Evolutionary conservation across 2,797 vertebrate species (phyloP).

Genomic region (Gila robusta): DNA sequence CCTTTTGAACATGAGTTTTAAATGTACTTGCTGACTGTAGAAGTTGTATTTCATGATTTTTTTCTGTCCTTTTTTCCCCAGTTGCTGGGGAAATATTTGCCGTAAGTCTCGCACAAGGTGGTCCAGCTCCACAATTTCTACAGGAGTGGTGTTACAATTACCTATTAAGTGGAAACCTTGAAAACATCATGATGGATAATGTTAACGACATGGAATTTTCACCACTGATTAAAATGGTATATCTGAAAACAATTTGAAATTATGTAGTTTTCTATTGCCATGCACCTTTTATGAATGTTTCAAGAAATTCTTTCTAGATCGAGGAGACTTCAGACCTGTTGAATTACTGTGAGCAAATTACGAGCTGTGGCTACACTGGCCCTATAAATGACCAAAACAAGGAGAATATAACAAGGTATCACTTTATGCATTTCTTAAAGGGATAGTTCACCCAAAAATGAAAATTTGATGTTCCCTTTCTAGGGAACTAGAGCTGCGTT

Average conservation of each 20-base stretch:
- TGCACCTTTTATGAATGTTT: not conserved
- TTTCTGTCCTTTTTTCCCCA: not conserved
- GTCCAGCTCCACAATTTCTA: slow-evolving; percentile 16
- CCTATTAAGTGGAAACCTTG: not conserved
- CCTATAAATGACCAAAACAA: not conserved
- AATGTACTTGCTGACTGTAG: not conserved
- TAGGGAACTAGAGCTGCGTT: no score
- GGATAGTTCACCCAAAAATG: not conserved
- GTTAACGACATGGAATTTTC: no score
- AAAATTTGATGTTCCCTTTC: no score
- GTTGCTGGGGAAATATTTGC: slow-evolving; percentile 10
- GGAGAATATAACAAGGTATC: not conserved
- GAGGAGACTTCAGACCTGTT: slow-evolving; percentile 19
- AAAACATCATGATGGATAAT: no score
- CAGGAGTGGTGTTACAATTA: slow-evolving; percentile 17
- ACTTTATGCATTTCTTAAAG: not conserved
- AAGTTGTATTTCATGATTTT: not conserved
- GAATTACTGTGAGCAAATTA: not conserved
- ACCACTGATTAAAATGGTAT: no score
- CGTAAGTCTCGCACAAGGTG: not conserved
- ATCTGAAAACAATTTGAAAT: no score
- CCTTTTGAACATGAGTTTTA: no score
- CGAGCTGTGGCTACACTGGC: slow-evolving; percentile 31
- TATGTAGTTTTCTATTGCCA: not conserved
- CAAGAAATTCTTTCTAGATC: slow-evolving; percentile 8